Conservation (phyloP, 1,140 invertebrate genomes). For the Polypedilum vanderplanki region DNA sequence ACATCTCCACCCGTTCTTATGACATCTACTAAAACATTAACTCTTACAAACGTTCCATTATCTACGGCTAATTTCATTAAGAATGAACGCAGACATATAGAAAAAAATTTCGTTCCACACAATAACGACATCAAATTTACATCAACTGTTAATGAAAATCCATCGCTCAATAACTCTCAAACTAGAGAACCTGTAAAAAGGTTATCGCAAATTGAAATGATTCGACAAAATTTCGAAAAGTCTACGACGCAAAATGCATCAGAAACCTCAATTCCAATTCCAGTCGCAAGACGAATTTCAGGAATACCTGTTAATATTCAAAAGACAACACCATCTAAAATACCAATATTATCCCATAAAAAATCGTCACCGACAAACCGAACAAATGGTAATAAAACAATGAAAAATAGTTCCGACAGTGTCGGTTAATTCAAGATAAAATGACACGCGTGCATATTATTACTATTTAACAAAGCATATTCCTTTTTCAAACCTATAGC, state of each 20-base stretch:
- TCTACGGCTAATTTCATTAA: slow-evolving; percentile 43
- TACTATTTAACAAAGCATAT: background rate
- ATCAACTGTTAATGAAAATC: slow-evolving; percentile 51
- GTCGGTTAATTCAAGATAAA: background rate
- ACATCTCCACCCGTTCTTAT: background rate
- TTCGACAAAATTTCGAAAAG: slow-evolving; percentile 45
- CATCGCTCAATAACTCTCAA: slow-evolving; percentile 39
- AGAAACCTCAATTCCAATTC: slow-evolving; percentile 33
- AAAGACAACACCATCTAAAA: slow-evolving; percentile 45
- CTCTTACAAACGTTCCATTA: slow-evolving; percentile 7
- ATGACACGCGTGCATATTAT: background rate
- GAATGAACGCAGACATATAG: slow-evolving; percentile 45
- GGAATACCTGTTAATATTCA: slow-evolving; percentile 40
- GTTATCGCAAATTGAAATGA: slow-evolving; percentile 46
- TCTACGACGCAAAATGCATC: slow-evolving; percentile 33
- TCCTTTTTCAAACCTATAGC: background rate
- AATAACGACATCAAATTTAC: slow-evolving; percentile 52
- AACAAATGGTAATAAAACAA: background rate
- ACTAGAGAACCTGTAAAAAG: slow-evolving; percentile 40
- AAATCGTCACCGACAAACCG: slow-evolving; percentile 33
- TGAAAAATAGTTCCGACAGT: background rate
- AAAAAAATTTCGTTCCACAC: slow-evolving; percentile 45
- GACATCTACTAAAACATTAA: background rate
- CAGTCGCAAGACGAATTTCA: slow-evolving; percentile 30
- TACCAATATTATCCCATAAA: slow-evolving; percentile 44